Evolutionary conservation across 2,113 vertebrate species (phyloP), one percentile per base, ranked within the genome.

Genomic region (Cyanoramphus novaezelandiae): DNA sequence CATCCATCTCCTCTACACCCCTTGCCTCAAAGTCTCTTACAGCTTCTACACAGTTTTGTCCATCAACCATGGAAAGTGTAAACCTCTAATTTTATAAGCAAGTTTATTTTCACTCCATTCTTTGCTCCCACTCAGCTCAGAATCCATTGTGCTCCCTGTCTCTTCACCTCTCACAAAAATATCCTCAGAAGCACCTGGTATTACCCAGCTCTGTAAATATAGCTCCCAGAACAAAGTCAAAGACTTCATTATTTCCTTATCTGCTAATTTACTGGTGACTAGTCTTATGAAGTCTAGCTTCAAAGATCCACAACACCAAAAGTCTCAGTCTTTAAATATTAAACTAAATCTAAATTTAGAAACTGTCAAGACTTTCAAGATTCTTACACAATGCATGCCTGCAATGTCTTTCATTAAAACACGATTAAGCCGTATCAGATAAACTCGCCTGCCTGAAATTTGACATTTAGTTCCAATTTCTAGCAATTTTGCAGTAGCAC

Each of bases 391-490:
- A 80, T 4, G 14, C 10, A 62, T 37, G 63, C 4, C 9, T 29
- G 25, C 20, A 35, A 5, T 43, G 35, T 21, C 35, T 86, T 91
- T 90, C 64, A 86, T 49, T 86, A 78, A 77, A 88, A 92, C 37
- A 57, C 6, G 31, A 80, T 88, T 83, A 90, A 93, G 50, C 46
- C 86, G 0, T 6, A 83, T 14, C 63, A 77, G 50, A 91, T 90
- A 92, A 90, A 86, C 19, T 39, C 0, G 1, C 46, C 64, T 59
- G 37, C 63, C 82, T 86, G 69, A 68, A 94, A 90, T 35, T 27
- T 81, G 68, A 90, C 86, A 94, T 93, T 93, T 55, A 92, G 55
- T 86, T 95, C 64, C 50, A 88, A 57, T 93, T 96, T 92, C 86
- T 24, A 86, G 46, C 27, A 49, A 71, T 67, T 84, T 11, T 86